phyloP scores from a whole-genome alignment of 2,797 vertebrate species.

The Cossypha niveicapilla region DNA sequence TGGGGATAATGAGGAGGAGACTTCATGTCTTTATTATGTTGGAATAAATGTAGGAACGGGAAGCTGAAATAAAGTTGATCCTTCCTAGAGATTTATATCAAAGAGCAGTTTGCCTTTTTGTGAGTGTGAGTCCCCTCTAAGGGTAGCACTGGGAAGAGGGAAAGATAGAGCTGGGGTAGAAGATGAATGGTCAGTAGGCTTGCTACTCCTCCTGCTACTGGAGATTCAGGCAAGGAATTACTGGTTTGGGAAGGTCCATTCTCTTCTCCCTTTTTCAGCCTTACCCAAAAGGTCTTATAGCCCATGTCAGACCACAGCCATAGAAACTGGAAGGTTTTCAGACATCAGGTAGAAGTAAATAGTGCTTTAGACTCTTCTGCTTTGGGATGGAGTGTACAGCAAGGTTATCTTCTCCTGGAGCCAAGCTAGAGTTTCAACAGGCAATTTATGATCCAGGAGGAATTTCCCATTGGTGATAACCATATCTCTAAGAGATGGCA shows the following conservation, averaged over 20 bases:
- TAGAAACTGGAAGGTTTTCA: background rate
- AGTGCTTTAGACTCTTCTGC: background rate
- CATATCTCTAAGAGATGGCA: background rate
- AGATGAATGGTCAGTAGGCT: background rate
- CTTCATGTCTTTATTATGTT: background rate
- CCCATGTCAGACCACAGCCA: background rate
- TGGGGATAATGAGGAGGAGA: background rate
- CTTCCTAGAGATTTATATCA: background rate
- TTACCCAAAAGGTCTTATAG: background rate
- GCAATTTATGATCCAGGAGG: background rate
- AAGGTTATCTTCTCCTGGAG: background rate
- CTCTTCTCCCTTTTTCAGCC: background rate
- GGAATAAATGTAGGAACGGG: background rate
- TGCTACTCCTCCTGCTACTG: background rate
- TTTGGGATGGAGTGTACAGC: background rate
- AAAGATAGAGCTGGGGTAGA: background rate
- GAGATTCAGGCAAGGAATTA: background rate
- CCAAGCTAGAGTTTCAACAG: background rate
- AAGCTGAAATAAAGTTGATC: background rate
- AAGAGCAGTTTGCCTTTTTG: background rate
- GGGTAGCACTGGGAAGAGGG: background rate
- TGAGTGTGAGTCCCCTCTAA: background rate
- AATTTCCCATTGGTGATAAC: background rate
- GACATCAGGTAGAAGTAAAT: background rate
- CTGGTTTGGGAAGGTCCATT: background rate